Evolutionary conservation across 2,113 vertebrate species (phyloP).

Genomic region (Tragelaphus buxtoni): DNA sequence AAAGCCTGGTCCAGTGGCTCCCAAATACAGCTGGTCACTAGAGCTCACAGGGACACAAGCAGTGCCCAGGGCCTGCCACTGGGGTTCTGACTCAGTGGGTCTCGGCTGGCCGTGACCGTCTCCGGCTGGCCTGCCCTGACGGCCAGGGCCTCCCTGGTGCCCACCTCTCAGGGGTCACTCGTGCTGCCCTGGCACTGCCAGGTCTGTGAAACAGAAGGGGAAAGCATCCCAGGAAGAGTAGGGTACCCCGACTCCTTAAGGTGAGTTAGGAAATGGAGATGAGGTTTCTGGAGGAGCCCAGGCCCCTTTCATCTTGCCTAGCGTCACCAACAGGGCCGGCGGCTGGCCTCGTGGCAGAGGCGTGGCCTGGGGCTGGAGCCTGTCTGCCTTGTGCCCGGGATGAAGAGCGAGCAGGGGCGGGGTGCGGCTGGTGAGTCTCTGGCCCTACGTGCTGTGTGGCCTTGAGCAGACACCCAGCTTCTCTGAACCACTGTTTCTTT

Average conservation of each 20-base stretch:
- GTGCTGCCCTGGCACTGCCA: not conserved
- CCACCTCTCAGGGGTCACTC: not conserved
- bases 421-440: fast-evolving
- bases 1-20: not conserved
- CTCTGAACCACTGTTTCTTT: not conserved
- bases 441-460: not conserved
- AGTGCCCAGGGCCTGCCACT: not conserved
- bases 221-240: too few relatives aligned
- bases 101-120: not conserved
- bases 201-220: not conserved
- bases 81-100: not conserved
- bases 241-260: not conserved
- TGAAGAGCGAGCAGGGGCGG: not conserved
- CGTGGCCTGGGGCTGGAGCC: not conserved
- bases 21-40: fast-evolving
- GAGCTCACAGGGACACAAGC: not conserved
- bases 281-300: not conserved
- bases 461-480: not conserved
- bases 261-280: fast-evolving
- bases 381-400: not conserved
- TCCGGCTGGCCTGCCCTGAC: not conserved
- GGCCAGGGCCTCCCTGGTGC: not conserved
- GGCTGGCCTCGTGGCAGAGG: not conserved
- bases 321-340: not conserved
- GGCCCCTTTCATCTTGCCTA: not conserved